Percentiles rank a stretch among this genome's conserved stretches.
phyloP scores from a whole-genome alignment of 2,113 vertebrate species.

The Rhinichthys klamathensis region DNA sequence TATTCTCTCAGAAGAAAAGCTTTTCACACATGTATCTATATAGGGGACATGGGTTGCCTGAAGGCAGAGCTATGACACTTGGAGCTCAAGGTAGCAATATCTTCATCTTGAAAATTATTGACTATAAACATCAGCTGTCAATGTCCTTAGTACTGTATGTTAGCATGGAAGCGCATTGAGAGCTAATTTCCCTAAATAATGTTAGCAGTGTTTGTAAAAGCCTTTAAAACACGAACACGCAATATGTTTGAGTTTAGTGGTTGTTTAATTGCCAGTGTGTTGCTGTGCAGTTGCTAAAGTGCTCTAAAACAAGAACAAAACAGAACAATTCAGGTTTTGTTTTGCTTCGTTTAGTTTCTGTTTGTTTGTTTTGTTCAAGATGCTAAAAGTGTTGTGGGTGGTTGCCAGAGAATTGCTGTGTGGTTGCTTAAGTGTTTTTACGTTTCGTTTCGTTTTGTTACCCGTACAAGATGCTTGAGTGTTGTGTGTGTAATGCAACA shows the following conservation, averaged over 20 bases:
- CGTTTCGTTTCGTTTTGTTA: too few species aligned
- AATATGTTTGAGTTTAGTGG: neutral
- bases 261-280: neutral
- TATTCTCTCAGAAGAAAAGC: neutral
- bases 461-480: neutral
- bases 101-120: neutral
- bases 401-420: too few species aligned
- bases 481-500: neutral
- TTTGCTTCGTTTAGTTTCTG: too few species aligned
- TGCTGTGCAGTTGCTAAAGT: neutral
- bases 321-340: neutral
- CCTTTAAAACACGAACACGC: neutral
- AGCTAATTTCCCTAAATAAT: neutral
- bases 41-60: neutral
- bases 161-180: neutral
- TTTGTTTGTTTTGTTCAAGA: neutral
- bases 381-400: too few species aligned
- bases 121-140: neutral
- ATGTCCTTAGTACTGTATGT: neutral
- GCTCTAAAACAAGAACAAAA: neutral
- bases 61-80: neutral
- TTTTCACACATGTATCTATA: conserved; percentile 20
- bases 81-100: neutral
- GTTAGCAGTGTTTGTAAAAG: neutral
- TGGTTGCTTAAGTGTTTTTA: neutral